These are phyloP conservation scores for Aurelia aurita complex sp. Pacific DNA, from an alignment of 30 jellyfish, hydroid and myxozoan genomes.

Conservation along the genomic window DNA sequence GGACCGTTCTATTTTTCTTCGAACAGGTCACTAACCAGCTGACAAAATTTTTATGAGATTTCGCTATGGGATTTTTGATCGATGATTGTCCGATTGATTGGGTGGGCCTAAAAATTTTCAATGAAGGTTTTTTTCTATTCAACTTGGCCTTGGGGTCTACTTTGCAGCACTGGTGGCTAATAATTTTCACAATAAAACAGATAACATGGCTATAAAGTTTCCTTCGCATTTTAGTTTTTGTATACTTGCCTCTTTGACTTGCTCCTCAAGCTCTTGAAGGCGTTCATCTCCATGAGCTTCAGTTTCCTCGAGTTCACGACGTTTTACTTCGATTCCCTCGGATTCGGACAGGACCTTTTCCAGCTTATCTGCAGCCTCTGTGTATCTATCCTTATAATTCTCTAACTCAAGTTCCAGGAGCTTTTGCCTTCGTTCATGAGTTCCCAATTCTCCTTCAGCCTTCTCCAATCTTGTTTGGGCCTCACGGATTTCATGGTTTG, in stretches of 20 bases:
- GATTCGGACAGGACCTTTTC: conserved; percentile 56
- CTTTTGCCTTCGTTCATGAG: conserved; percentile 74
- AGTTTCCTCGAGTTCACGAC: conserved; percentile 79
- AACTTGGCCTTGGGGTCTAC: too few relatives aligned
- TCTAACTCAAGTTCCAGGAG: conserved; percentile 71
- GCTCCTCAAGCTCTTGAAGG: conserved; percentile 80
- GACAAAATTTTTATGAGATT: too few relatives aligned
- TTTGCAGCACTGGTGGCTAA: too few relatives aligned
- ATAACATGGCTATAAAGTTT: too few relatives aligned
- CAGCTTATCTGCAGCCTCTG: conserved; percentile 47
- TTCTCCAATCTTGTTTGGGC: conserved; percentile 90
- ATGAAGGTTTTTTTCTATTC: too few relatives aligned
- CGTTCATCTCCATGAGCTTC: conserved; percentile 94
- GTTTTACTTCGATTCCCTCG: conserved; percentile 60
- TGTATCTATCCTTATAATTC: conserved; percentile 51
- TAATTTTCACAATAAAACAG: too few relatives aligned
- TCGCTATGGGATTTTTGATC: too few relatives aligned
- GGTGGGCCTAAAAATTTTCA: too few relatives aligned
- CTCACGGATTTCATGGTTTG: conserved; percentile 79
- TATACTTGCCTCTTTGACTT: conserved; percentile 61
- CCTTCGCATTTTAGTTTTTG: too few relatives aligned
- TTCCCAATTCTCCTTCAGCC: conserved; percentile 89
- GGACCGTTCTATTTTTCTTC: too few relatives aligned
- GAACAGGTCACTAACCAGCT: too few relatives aligned
- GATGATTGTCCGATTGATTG: too few relatives aligned